phyloP scores from a whole-genome alignment of 1,140 invertebrate genomes.

The Geopemphigus sp. region DNA sequence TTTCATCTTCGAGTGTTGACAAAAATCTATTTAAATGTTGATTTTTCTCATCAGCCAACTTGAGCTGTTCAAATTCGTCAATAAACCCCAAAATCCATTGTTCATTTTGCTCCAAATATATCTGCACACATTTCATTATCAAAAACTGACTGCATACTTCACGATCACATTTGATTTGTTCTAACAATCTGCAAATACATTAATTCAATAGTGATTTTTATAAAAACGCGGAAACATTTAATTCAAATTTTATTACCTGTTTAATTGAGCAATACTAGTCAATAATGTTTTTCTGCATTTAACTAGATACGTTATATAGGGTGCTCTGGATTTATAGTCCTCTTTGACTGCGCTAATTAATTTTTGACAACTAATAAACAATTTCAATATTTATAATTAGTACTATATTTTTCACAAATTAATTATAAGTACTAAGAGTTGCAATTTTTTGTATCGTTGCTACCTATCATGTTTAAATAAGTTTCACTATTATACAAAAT shows the following conservation, averaged over 20 bases:
- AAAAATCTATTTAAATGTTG: constrained; percentile 70
- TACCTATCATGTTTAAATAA: too few species aligned
- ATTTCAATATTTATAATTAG: constrained; percentile 49
- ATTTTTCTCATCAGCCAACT: constrained; percentile 78
- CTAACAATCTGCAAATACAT: constrained; percentile 59
- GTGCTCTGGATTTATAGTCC: constrained; percentile 74
- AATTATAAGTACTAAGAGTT: too few species aligned
- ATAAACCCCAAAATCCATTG: constrained; percentile 67
- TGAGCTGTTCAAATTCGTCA: constrained; percentile 72
- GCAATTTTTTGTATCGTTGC: too few species aligned
- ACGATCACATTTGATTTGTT: constrained; percentile 68
- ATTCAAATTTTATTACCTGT: constrained; percentile 59
- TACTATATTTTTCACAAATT: background rate
- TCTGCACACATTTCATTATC: constrained; percentile 72
- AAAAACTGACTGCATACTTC: constrained; percentile 75
- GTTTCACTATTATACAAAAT: too few species aligned
- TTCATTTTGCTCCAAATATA: constrained; percentile 76
- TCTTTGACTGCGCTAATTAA: constrained; percentile 75
- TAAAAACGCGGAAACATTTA: background rate
- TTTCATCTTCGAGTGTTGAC: constrained; percentile 60
- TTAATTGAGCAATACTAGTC: constrained; percentile 74
- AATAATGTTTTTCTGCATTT: constrained; percentile 78
- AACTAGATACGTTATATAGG: constrained; percentile 83
- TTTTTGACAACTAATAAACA: constrained; percentile 65
- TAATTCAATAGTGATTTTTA: constrained; percentile 36